These are phyloP conservation scores for Batillaria attramentaria DNA, from an alignment of 1,140 invertebrate species.

Conservation along the genomic window DNA sequence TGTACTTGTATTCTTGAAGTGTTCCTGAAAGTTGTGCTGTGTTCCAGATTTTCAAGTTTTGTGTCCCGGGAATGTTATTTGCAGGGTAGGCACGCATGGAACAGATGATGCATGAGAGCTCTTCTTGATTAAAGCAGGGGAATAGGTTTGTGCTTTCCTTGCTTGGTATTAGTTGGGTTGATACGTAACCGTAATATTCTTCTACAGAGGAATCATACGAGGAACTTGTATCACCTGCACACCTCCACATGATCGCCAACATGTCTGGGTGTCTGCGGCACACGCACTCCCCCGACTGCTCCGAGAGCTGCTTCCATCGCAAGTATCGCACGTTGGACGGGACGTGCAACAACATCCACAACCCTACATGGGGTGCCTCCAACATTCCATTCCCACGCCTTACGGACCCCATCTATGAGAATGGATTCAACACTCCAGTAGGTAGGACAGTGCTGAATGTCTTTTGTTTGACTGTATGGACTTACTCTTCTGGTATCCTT, in stretches of 20 bases:
- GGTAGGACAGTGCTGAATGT: slow-evolving; percentile 75
- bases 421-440: slow-evolving; percentile 94
- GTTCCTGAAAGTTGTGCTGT: too few relatives aligned
- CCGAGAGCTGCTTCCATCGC: slow-evolving; percentile 87
- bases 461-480: too few relatives aligned
- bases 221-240: slow-evolving; percentile 85
- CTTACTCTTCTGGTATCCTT: too few relatives aligned
- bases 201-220: slow-evolving; percentile 82
- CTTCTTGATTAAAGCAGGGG: too few relatives aligned
- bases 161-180: too few relatives aligned
- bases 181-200: too few relatives aligned
- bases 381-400: slow-evolving; percentile 89
- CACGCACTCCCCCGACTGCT: slow-evolving; percentile 79
- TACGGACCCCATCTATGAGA: slow-evolving; percentile 93
- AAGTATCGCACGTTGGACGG: slow-evolving; percentile 94
- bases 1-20: too few relatives aligned
- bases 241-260: slow-evolving; percentile 82
- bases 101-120: too few relatives aligned
- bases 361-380: slow-evolving; percentile 94
- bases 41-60: too few relatives aligned
- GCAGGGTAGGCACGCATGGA: too few relatives aligned
- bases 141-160: too few relatives aligned
- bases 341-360: slow-evolving; percentile 93
- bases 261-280: slow-evolving; percentile 77
- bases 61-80: too few relatives aligned